phyloP scores from a whole-genome alignment of 2,797 vertebrate species.

The Heliangelus exortis region DNA sequence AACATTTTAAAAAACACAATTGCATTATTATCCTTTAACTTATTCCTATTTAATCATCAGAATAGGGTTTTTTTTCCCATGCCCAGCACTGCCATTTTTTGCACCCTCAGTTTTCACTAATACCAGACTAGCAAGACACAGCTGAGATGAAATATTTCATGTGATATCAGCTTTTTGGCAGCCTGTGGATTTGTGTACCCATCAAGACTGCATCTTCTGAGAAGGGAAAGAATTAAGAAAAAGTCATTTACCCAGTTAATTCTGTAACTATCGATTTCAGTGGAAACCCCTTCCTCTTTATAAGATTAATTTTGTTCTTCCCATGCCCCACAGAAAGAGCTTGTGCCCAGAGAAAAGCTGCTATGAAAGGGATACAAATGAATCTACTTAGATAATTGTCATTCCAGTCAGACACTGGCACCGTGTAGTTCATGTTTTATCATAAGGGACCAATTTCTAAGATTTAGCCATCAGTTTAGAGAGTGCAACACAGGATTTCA shows the following conservation, averaged over 20 bases:
- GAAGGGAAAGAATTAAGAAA: conserved; percentile 75
- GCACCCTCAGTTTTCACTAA: conserved; percentile 61
- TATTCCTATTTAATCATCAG: conserved; percentile 50
- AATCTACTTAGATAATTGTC: conserved; percentile 70
- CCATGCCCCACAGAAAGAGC: conserved; percentile 46
- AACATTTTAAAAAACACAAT: background rate
- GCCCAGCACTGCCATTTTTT: conserved; percentile 34
- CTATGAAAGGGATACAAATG: conserved; percentile 65
- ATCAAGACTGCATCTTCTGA: conserved; percentile 76
- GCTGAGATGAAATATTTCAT: conserved; percentile 70
- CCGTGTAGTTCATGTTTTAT: conserved; percentile 64
- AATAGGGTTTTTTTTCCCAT: background rate
- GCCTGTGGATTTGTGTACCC: conserved; percentile 68
- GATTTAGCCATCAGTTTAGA: conserved; percentile 16
- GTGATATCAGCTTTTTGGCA: conserved; percentile 69
- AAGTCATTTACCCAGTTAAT: conserved; percentile 68
- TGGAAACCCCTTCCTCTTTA: conserved; percentile 68
- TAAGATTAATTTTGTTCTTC: conserved; percentile 69
- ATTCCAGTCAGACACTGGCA: conserved; percentile 69
- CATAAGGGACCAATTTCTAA: conserved; percentile 42
- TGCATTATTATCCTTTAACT: conserved; percentile 60
- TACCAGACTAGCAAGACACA: conserved; percentile 36
- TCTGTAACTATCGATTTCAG: conserved; percentile 72
- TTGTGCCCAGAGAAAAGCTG: conserved; percentile 46
- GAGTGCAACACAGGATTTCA: background rate